Evolutionary conservation across 2,888 invertebrate species (phyloP), one percentile per base, ranked within the genome.

Genomic region (Lasioglossum malachurum): DNA sequence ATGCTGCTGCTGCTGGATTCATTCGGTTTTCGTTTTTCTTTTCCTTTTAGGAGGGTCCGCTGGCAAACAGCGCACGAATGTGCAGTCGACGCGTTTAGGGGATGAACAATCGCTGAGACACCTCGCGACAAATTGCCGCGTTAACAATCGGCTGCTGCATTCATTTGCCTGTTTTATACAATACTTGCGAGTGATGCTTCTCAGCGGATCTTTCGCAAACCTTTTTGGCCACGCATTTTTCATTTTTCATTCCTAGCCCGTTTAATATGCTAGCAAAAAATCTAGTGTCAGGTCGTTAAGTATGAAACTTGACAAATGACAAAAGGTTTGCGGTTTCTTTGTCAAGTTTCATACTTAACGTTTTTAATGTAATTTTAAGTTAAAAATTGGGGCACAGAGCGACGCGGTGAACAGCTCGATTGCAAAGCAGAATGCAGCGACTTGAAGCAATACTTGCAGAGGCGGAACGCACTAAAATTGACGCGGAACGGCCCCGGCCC

Each of bases 1-100:
- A 80, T 80, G 75, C 75, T n/a, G 64, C 27, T 16, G 60, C 53
- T 53, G 23, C 53, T 23, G 80, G 84, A 84, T 78, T 71, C 80
- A 78, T 84, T 84, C 78, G 38, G 76, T 75, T 79, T 69, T 69
- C 38, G 4, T 69, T 41, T 69, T 38, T 73, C 31, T 49, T 73
- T 49, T 73, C 5, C 31, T 38, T 38, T 19, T 38, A 23, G 38
- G 4, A 69, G 38, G 69, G 69, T 23, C 38, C 23, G n/a, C 69
- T 23, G 23, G 53, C n/a, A 53, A 53, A 53, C 23, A 53, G 23
- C 53, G 23, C 31, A 10, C 69, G 19, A 38, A 69, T 35, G 69
- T 4, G 23, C 19, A 69, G 69, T 8, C 69, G 67, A 31, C 27
- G 46, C 73, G 49, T 46, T 46, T 73, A 16, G 31, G 27, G 31